Evolutionary conservation across 1,140 invertebrate genomes (phyloP).

Genomic region (Steinernema feltiae): DNA sequence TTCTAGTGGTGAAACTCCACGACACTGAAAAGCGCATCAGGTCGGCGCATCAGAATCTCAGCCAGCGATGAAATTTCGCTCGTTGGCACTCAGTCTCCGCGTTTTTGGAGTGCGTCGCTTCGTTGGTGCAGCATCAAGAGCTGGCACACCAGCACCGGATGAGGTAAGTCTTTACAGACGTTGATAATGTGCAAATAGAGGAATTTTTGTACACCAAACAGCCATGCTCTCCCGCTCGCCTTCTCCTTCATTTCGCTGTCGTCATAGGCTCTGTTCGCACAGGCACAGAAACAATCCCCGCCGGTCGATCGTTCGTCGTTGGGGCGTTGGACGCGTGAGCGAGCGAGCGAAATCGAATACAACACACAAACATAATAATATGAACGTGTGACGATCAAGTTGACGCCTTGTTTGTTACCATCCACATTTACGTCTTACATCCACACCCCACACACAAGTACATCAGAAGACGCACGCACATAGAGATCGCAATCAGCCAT

Average conservation of each 20-base stretch:
- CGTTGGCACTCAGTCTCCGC: constrained; percentile 32
- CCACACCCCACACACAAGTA: too few species aligned
- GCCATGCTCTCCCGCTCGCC: not conserved
- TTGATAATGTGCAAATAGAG: constrained; percentile 2
- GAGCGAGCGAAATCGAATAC: too few species aligned
- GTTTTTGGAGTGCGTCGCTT: constrained; percentile 27
- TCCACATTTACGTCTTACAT: too few species aligned
- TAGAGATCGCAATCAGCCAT: too few species aligned
- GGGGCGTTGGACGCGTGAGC: too few species aligned
- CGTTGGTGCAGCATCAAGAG: not conserved
- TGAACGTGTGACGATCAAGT: too few species aligned
- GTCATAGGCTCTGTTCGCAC: too few species aligned
- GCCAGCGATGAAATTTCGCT: constrained; percentile 34
- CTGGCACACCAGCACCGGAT: constrained; percentile 15
- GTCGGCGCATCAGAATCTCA: not conserved
- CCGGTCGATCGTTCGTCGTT: too few species aligned
- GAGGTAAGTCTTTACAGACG: constrained; percentile 20
- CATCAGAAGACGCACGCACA: too few species aligned
- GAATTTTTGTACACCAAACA: not conserved
- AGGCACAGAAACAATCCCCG: too few species aligned
- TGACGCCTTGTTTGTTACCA: too few species aligned
- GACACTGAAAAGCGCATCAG: not conserved
- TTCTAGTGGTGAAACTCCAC: not conserved
- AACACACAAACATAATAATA: too few species aligned
- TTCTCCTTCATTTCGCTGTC: not conserved